phyloP scores from a whole-genome alignment of 2,888 invertebrate species.

The Pachydiplax longipennis region DNA sequence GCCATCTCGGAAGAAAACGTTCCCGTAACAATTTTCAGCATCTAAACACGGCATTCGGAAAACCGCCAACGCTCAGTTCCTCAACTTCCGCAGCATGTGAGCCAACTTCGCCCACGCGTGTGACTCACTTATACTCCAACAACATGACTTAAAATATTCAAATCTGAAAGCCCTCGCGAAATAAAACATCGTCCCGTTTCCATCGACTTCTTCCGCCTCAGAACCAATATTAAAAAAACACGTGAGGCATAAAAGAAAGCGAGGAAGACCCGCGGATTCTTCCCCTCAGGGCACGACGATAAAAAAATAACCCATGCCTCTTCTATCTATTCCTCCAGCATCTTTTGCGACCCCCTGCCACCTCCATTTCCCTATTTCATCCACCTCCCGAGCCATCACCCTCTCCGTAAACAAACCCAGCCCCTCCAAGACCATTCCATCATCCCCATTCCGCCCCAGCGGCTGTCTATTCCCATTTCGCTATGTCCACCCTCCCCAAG shows the following conservation, averaged over 20 bases:
- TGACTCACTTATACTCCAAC: slow-evolving; percentile 2
- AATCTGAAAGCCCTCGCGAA: neutral
- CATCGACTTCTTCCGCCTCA: neutral
- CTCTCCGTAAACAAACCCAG: slow-evolving; percentile 4
- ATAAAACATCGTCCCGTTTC: neutral
- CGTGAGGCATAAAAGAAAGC: neutral
- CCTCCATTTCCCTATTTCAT: neutral
- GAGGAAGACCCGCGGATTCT: neutral
- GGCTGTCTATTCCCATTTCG: slow-evolving; percentile 1
- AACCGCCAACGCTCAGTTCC: neutral
- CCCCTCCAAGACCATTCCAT: slow-evolving; percentile 18
- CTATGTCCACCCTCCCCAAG: neutral
- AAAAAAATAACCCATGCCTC: neutral
- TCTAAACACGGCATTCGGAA: neutral
- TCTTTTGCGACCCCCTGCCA: neutral
- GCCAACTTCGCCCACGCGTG: neutral
- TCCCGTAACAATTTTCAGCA: too few relatives aligned
- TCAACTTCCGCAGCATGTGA: neutral
- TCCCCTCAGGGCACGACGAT: neutral
- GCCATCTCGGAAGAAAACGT: too few relatives aligned
- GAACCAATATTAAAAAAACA: neutral
- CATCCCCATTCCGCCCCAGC: slow-evolving; percentile 17
- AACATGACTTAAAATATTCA: slow-evolving; percentile 16
- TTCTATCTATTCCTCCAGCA: neutral
- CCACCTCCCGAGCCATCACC: neutral